These are phyloP conservation scores for Ranitomeya imitator DNA, from an alignment of 2,113 vertebrate species.

Conservation along the genomic window DNA sequence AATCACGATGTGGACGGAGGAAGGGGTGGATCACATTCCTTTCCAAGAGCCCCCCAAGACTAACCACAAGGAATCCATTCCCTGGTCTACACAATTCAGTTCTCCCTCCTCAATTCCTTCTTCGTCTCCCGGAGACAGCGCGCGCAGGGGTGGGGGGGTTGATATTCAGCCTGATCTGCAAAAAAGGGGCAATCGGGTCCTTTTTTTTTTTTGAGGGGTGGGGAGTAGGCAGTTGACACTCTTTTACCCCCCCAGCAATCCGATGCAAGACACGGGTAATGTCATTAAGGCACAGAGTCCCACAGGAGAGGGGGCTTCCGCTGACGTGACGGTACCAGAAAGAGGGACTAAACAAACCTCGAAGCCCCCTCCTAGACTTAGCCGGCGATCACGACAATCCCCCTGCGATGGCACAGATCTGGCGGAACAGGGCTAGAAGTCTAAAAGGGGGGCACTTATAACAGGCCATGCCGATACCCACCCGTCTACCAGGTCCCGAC, in stretches of 20 bases:
- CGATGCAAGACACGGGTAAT: slow-evolving; percentile 44
- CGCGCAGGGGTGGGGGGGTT: slow-evolving; percentile 32
- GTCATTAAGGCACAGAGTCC: slow-evolving; percentile 51
- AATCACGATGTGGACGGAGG: slow-evolving; percentile 41
- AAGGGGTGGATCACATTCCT: slow-evolving; percentile 14
- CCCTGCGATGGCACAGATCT: slow-evolving; percentile 14
- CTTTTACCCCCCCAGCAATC: slow-evolving; percentile 63
- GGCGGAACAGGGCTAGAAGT: slow-evolving; percentile 39
- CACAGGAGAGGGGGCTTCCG: slow-evolving; percentile 22
- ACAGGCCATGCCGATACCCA: slow-evolving; percentile 10
- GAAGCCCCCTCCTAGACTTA: neutral
- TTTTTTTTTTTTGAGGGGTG: slow-evolving; percentile 62
- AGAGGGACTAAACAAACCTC: slow-evolving; percentile 2
- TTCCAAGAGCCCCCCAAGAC: slow-evolving; percentile 47
- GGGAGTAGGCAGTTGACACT: slow-evolving; percentile 58
- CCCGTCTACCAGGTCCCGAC: neutral
- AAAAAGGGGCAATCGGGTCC: slow-evolving; percentile 66
- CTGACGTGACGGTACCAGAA: neutral
- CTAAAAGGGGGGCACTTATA: neutral
- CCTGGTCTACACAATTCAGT: slow-evolving; percentile 34
- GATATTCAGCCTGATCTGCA: slow-evolving; percentile 40
- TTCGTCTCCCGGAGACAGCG: slow-evolving; percentile 53
- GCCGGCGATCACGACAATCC: neutral
- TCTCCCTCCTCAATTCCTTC: slow-evolving; percentile 52
- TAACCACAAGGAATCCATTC: slow-evolving; percentile 49